Percentiles rank a stretch among this genome's conserved stretches.
These are phyloP conservation scores for Chamaea fasciata DNA, from an alignment of 2,113 vertebrate genomes.

Conservation along the genomic window DNA sequence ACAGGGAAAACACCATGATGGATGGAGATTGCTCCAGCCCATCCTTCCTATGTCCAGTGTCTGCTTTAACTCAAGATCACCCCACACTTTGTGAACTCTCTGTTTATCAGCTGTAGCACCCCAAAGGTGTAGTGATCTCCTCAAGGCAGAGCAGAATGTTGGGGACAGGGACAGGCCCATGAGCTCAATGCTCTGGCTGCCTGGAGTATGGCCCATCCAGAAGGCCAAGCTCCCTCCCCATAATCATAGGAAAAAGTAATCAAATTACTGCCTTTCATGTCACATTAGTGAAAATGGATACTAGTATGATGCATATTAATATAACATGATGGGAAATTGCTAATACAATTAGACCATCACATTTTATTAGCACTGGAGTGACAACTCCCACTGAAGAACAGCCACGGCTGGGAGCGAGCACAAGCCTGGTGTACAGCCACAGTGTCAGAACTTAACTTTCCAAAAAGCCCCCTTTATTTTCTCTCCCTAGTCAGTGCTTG, in stretches of 20 bases:
- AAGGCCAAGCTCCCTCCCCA: constrained; percentile 8
- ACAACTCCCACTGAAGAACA: constrained; percentile 51
- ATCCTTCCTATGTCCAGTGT: background rate
- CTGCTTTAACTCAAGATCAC: background rate
- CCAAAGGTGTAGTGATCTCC: background rate
- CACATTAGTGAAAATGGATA: constrained; percentile 76
- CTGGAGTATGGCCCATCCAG: background rate
- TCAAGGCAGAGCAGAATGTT: background rate
- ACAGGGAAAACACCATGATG: background rate
- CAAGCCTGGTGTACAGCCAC: background rate
- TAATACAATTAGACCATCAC: constrained; percentile 81
- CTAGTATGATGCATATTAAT: constrained; percentile 78
- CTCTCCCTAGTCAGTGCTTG: background rate
- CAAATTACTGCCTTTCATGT: constrained; percentile 78
- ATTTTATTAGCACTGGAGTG: constrained; percentile 74
- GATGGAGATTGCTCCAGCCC: background rate
- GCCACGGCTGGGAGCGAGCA: background rate
- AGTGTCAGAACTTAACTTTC: background rate
- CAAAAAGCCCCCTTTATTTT: background rate
- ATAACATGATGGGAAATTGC: constrained; percentile 78
- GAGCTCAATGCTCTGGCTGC: background rate
- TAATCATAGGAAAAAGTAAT: constrained; percentile 71
- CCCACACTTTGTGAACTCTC: background rate
- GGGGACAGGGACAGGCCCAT: background rate
- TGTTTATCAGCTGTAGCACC: background rate